Evolutionary conservation across 2,888 invertebrate genomes (phyloP).

Genomic region (Epistrophella euchroma): DNA sequence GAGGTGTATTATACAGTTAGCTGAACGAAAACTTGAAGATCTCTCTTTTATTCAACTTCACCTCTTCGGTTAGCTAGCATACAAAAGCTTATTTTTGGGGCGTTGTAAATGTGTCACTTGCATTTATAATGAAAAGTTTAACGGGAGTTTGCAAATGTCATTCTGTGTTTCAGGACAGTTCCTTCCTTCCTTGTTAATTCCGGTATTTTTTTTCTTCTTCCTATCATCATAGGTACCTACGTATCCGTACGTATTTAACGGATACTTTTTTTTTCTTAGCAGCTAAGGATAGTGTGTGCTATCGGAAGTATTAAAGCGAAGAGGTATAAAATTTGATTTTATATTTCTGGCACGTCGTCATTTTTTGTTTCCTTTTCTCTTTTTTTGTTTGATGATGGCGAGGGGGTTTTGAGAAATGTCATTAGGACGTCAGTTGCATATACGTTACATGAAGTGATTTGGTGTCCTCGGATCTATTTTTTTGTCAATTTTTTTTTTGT

Average conservation of each 20-base stretch:
- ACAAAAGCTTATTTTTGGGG: slow-evolving; percentile 52
- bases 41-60: slow-evolving; percentile 31
- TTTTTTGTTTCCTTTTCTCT: no score
- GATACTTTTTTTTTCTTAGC: slow-evolving; percentile 24
- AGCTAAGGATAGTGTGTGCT: slow-evolving; percentile 21
- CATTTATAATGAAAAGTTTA: slow-evolving; percentile 68
- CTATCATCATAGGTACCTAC: slow-evolving; percentile 37
- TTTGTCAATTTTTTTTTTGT: not conserved
- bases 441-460: slow-evolving; percentile 35
- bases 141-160: slow-evolving; percentile 57
- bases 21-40: slow-evolving; percentile 5
- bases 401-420: slow-evolving; percentile 39
- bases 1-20: not conserved
- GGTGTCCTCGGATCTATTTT: not conserved
- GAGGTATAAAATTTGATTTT: slow-evolving; percentile 53
- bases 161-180: slow-evolving; percentile 50
- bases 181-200: slow-evolving; percentile 58
- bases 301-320: slow-evolving; percentile 48
- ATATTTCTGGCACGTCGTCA: slow-evolving; percentile 64
- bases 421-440: slow-evolving; percentile 71
- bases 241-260: slow-evolving; percentile 21
- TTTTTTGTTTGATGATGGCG: no score
- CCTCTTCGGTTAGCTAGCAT: not conserved
- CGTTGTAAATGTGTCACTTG: slow-evolving; percentile 71
- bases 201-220: slow-evolving; percentile 11